Conservation (phyloP, 2,113 vertebrate genomes). For the Gavia stellata region DNA sequence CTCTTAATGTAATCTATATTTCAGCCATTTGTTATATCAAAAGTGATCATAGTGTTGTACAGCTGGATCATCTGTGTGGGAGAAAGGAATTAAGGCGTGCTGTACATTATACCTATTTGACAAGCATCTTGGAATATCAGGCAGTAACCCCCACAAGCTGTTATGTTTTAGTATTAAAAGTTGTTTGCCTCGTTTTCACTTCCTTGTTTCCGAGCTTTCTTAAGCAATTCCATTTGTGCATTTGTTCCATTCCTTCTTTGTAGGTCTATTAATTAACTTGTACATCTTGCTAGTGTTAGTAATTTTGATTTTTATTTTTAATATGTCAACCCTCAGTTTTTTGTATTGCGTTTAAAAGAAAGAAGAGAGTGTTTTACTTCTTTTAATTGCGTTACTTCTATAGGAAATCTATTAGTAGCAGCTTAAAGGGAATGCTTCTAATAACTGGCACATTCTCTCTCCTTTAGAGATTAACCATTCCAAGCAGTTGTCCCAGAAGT, state of each 20-base stretch:
- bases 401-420: not conserved
- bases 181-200: not conserved
- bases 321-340: not conserved
- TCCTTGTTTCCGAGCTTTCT: not conserved
- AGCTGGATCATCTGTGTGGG: not conserved
- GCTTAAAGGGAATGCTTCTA: not conserved
- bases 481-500: conserved; percentile 91
- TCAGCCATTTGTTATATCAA: not conserved
- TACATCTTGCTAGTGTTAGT: not conserved
- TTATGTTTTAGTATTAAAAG: not conserved
- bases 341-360: not conserved
- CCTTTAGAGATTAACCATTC: conserved; percentile 94
- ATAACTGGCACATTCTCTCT: conserved; percentile 12
- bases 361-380: not conserved
- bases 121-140: not conserved
- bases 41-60: not conserved
- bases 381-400: not conserved
- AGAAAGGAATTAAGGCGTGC: not conserved
- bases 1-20: not conserved
- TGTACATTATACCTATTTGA: not conserved
- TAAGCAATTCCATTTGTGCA: not conserved
- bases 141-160: not conserved
- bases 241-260: not conserved
- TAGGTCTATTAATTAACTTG: not conserved
- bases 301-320: not conserved